These are phyloP conservation scores for Potamarius usumacintae DNA, from an alignment of 2,113 vertebrate genomes.

Conservation along the genomic window DNA sequence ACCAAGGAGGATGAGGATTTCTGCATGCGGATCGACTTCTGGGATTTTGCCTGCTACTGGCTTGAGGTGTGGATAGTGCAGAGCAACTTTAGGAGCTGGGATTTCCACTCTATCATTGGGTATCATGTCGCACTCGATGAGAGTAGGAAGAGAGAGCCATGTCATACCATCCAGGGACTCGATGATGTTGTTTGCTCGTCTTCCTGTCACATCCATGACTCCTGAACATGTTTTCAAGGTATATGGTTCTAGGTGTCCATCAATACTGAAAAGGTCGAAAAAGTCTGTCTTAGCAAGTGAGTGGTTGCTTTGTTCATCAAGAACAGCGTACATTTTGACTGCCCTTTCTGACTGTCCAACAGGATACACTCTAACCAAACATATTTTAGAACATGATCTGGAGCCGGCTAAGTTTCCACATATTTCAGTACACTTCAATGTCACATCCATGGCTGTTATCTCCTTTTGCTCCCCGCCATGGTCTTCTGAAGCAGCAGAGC, in stretches of 20 bases:
- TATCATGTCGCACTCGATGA: conserved; percentile 32
- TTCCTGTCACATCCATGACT: not conserved
- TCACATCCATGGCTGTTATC: too few relatives aligned
- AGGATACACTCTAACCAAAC: conserved; percentile 38
- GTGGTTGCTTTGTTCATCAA: conserved; percentile 47
- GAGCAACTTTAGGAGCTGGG: not conserved
- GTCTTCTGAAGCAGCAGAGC: too few relatives aligned
- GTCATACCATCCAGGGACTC: not conserved
- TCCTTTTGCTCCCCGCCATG: too few relatives aligned
- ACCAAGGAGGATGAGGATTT: conserved; percentile 25
- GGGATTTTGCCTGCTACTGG: not conserved
- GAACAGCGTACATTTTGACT: not conserved
- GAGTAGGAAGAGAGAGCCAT: not conserved
- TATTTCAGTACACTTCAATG: conserved; percentile 16
- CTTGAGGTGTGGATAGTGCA: not conserved
- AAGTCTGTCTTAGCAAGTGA: conserved; percentile 40
- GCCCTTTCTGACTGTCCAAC: not conserved
- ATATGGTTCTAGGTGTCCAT: not conserved
- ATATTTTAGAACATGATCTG: conserved; percentile 54
- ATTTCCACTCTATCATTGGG: conserved; percentile 40
- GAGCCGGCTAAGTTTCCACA: conserved; percentile 18
- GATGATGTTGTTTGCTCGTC: not conserved
- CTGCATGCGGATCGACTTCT: not conserved
- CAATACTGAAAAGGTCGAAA: conserved; percentile 46
- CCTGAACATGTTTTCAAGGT: conserved; percentile 30